These are phyloP conservation scores for Acanthurus leucopareius DNA, from an alignment of 2,797 vertebrate species.

Conservation along the genomic window DNA sequence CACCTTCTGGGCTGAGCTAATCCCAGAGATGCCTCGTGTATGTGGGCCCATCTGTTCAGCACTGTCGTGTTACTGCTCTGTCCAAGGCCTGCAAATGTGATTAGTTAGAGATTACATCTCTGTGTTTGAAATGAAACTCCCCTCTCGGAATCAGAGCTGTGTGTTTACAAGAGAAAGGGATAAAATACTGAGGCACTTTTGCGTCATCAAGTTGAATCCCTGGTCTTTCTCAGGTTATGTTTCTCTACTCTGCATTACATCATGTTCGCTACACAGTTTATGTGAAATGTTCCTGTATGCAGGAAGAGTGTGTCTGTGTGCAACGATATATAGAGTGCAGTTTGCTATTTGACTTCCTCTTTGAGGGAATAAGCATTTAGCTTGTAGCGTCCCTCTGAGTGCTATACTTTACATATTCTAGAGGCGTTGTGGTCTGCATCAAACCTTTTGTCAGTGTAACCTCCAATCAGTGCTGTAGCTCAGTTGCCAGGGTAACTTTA, in stretches of 20 bases:
- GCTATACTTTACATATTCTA: constrained; percentile 34
- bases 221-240: constrained; percentile 59
- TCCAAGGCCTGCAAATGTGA: constrained; percentile 79
- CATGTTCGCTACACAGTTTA: constrained; percentile 33
- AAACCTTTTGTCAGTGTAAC: constrained; percentile 41
- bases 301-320: neutral
- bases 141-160: constrained; percentile 49
- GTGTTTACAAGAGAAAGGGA: constrained; percentile 69
- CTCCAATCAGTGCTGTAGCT: constrained; percentile 58
- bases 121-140: constrained; percentile 72
- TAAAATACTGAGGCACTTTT: constrained; percentile 49
- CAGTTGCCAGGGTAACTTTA: constrained; percentile 77
- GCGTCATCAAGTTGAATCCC: constrained; percentile 53
- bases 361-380: neutral
- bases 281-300: constrained; percentile 30
- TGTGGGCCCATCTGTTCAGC: constrained; percentile 74
- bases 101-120: constrained; percentile 80
- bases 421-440: constrained; percentile 39
- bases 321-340: neutral
- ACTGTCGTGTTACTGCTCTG: constrained; percentile 66
- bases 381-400: constrained; percentile 3
- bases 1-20: constrained; percentile 65
- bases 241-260: constrained; percentile 54
- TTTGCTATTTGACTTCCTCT: neutral
- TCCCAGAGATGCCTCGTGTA: constrained; percentile 64